Conservation (phyloP, 2,113 vertebrate genomes). For the Raja brachyura region DNA sequence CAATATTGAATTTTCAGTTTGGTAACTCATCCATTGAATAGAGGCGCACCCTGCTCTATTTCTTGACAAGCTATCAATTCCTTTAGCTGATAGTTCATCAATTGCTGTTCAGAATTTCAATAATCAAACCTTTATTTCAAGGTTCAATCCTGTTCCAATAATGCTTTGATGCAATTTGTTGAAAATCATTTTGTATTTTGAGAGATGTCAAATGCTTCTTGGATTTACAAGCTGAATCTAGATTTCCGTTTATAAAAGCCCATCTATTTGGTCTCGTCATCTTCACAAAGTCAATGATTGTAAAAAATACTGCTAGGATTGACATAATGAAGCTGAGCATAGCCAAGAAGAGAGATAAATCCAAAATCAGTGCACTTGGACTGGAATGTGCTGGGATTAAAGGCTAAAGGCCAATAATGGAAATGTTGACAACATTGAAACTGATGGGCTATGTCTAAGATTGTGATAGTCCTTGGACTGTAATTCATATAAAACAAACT, state of each 20-base stretch:
- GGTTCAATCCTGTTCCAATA: no score
- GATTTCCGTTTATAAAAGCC: not conserved
- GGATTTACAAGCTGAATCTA: not conserved
- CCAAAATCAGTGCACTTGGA: not conserved
- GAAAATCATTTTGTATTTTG: not conserved
- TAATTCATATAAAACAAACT: no score
- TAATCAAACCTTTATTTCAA: not conserved
- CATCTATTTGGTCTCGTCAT: not conserved
- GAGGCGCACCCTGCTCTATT: not conserved
- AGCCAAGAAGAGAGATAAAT: not conserved
- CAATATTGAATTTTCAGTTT: not conserved
- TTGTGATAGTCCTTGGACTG: no score
- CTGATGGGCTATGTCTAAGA: not conserved
- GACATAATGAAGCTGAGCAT: not conserved
- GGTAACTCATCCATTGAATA: not conserved
- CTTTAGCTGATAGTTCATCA: no score
- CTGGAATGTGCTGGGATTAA: not conserved
- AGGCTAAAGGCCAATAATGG: not conserved
- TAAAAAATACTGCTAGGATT: not conserved
- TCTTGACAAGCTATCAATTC: not conserved
- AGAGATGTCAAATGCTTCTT: not conserved
- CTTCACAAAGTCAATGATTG: not conserved
- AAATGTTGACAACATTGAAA: not conserved
- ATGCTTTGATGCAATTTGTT: not conserved
- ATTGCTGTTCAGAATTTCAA: conserved; percentile 2